Percentiles rank a stretch among this genome's conserved stretches.
These are phyloP conservation scores for Sminthurinus aureus DNA, from an alignment of 2,888 invertebrate genomes.

Conservation along the genomic window DNA sequence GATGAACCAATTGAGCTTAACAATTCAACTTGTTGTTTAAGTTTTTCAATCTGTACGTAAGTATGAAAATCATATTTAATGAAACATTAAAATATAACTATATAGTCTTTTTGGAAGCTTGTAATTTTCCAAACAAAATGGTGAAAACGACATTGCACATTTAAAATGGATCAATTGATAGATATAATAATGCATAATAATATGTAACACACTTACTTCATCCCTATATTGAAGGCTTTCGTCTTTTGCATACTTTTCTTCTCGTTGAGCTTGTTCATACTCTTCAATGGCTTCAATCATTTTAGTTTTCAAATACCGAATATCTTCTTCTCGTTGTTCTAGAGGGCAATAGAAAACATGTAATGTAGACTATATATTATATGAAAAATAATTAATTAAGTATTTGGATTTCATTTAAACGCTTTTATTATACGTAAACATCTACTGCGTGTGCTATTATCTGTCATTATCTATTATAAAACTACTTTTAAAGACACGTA, in stretches of 20 bases:
- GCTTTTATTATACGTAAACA: no score
- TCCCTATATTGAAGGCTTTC: constrained; percentile 40
- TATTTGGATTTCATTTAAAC: no score
- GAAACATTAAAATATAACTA: not conserved
- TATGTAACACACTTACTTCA: constrained; percentile 45
- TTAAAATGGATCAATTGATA: no score
- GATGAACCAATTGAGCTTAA: constrained; percentile 55
- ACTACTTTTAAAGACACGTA: not conserved
- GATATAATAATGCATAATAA: no score
- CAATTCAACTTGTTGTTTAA: constrained; percentile 50
- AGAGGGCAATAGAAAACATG: no score
- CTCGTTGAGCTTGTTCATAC: constrained; percentile 48
- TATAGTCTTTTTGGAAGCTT: no score
- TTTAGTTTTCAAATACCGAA: constrained; percentile 51
- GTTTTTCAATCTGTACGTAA: constrained; percentile 48
- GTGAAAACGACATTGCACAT: no score
- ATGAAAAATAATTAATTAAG: no score
- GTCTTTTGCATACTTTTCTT: constrained; percentile 45
- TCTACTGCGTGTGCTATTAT: no score
- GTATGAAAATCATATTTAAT: not conserved
- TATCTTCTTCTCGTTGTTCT: constrained; percentile 54
- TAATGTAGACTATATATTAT: no score
- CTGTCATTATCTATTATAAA: no score
- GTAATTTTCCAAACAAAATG: no score
- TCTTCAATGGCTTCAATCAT: constrained; percentile 54